Evolutionary conservation across 2,113 vertebrate species (phyloP).

Genomic region (Strix uralensis): DNA sequence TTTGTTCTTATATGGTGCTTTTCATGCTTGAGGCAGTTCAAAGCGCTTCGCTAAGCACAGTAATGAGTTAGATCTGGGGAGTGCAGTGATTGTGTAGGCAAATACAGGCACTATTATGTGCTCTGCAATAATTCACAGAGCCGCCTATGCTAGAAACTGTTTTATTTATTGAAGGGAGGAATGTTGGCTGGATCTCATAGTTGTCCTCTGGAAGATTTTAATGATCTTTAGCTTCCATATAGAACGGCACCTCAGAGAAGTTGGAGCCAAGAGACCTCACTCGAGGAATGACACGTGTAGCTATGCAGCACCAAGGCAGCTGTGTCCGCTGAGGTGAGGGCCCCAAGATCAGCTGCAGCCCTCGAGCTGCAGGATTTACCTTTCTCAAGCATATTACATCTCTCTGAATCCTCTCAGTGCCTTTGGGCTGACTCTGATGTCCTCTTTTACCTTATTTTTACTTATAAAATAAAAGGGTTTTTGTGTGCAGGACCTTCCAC

Average conservation of each 20-base stretch:
- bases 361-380: accelerated
- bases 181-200: neutral
- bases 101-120: neutral
- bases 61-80: slow-evolving; percentile 6
- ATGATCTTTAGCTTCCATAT: neutral
- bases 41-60: neutral
- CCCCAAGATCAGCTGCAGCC: neutral
- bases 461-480: neutral
- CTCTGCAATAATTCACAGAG: neutral
- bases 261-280: neutral
- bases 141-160: neutral
- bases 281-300: accelerated
- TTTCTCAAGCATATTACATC: neutral
- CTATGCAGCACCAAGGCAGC: neutral
- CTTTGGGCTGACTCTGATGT: neutral
- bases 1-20: neutral
- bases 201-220: slow-evolving; percentile 1
- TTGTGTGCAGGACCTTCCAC: neutral
- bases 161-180: neutral
- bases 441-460: neutral
- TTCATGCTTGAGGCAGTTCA: neutral
- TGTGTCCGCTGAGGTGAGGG: accelerated
- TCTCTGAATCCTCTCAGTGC: neutral
- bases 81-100: neutral
- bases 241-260: neutral